Evolutionary conservation across 2,888 invertebrate genomes (phyloP).

Genomic region (Drosophila heteroneura): DNA sequence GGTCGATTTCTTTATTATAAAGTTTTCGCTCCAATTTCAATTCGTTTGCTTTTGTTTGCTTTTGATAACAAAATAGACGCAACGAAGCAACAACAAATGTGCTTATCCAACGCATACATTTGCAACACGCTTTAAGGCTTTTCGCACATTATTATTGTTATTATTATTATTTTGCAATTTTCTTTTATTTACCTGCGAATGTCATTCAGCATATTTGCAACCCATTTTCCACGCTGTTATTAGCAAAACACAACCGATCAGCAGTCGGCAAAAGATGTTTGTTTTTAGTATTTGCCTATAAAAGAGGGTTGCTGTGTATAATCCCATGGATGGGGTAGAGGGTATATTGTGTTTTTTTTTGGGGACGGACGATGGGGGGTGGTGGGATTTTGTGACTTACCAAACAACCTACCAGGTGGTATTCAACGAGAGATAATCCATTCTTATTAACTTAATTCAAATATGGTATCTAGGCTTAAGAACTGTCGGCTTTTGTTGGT

Average conservation of each 20-base stretch:
- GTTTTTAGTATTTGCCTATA: slow-evolving; percentile 26
- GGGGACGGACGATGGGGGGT: background rate
- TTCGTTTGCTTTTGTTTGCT: slow-evolving; percentile 49
- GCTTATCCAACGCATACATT: background rate
- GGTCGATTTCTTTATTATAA: slow-evolving; percentile 38
- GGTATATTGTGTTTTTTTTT: no score
- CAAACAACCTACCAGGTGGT: slow-evolving; percentile 6
- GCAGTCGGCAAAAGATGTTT: slow-evolving; percentile 17
- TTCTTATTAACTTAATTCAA: slow-evolving; percentile 14
- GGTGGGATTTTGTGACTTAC: background rate
- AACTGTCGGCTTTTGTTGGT: background rate
- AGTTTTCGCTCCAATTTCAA: slow-evolving; percentile 34
- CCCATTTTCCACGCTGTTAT: slow-evolving; percentile 72
- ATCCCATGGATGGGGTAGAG: slow-evolving; percentile 4
- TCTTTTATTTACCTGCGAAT: slow-evolving; percentile 40
- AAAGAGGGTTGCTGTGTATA: slow-evolving; percentile 13
- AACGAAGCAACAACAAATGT: slow-evolving; percentile 4
- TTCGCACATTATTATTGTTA: slow-evolving; percentile 40
- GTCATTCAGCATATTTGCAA: slow-evolving; percentile 52
- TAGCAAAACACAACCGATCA: slow-evolving; percentile 15
- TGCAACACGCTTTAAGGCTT: slow-evolving; percentile 40
- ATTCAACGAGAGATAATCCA: slow-evolving; percentile 15
- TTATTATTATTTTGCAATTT: slow-evolving; percentile 63
- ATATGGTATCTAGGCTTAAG: slow-evolving; percentile 6
- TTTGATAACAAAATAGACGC: slow-evolving; percentile 41